Conservation (phyloP, 2,113 vertebrate species). For the Sinocyclocheilus grahami region DNA sequence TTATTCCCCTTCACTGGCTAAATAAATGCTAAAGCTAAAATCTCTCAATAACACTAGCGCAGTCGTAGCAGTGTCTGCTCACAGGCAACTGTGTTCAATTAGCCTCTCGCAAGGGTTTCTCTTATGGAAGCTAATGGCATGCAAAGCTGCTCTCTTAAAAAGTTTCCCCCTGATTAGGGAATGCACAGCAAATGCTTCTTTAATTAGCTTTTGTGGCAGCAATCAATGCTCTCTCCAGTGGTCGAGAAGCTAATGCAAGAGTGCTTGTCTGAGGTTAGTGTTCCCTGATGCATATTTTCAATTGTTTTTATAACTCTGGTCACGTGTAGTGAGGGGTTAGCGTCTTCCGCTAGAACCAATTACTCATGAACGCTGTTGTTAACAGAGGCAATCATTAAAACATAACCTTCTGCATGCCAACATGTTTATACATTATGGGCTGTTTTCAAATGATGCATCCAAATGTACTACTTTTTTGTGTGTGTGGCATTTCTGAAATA, state of each 20-base stretch:
- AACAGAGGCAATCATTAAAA: constrained; percentile 36
- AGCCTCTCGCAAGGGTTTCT: constrained; percentile 57
- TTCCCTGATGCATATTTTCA: constrained; percentile 39
- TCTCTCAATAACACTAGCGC: constrained; percentile 49
- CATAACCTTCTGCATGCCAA: neutral
- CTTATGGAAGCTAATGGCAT: constrained; percentile 57
- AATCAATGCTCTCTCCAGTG: constrained; percentile 50
- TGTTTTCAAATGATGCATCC: constrained; percentile 34
- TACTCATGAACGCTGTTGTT: constrained; percentile 17
- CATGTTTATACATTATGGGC: constrained; percentile 17
- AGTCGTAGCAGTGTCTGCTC: constrained; percentile 49
- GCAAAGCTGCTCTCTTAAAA: constrained; percentile 56
- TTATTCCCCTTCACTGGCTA: constrained; percentile 56
- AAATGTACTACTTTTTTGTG: neutral
- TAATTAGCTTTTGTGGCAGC: constrained; percentile 57
- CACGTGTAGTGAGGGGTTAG: constrained; percentile 17
- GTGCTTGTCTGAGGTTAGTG: constrained; percentile 29
- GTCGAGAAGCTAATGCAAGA: constrained; percentile 42
- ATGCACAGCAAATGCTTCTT: constrained; percentile 56
- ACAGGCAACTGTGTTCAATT: constrained; percentile 56
- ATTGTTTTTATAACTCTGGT: constrained; percentile 36
- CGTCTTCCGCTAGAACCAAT: constrained; percentile 34
- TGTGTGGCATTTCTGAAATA: constrained; percentile 30
- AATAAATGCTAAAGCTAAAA: constrained; percentile 58
- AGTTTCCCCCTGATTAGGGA: constrained; percentile 52